phyloP scores from a whole-genome alignment of 2,113 vertebrate genomes.

The Pseudopipra pipra region DNA sequence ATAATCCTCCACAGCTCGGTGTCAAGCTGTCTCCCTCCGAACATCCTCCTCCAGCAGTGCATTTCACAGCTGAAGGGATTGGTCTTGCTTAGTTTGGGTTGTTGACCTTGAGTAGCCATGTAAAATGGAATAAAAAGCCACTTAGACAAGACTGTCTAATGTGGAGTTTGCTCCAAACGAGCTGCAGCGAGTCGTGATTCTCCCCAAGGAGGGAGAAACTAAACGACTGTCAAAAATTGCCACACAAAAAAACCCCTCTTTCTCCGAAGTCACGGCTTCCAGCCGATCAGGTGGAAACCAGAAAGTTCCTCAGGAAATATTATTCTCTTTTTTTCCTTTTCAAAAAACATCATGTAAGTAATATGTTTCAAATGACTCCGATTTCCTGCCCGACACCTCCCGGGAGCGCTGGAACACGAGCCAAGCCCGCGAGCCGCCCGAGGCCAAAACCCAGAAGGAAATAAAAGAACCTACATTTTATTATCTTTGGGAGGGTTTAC shows the following conservation, averaged over 20 bases:
- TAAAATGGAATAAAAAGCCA: conserved; percentile 56
- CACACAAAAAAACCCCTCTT: neutral
- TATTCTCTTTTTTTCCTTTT: neutral
- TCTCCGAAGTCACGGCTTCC: neutral
- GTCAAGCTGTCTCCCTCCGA: neutral
- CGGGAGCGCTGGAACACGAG: neutral
- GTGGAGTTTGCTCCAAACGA: neutral
- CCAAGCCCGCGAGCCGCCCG: neutral
- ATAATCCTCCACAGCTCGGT: neutral
- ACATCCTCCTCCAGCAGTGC: neutral
- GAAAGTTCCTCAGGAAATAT: conserved; percentile 25
- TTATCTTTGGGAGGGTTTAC: neutral
- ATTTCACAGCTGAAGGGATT: conserved; percentile 51
- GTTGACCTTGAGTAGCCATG: conserved; percentile 25
- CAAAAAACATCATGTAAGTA: neutral
- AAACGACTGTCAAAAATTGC: conserved; percentile 12
- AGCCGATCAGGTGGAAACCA: conserved; percentile 21
- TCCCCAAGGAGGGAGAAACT: neutral
- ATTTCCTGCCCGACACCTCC: neutral
- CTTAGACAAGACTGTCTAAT: conserved; percentile 16
- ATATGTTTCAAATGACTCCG: neutral
- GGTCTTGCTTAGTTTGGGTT: conserved; percentile 22
- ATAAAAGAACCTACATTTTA: neutral
- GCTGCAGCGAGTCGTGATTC: neutral
- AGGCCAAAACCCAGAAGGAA: conserved; percentile 18